Conservation (phyloP, 2,113 vertebrate genomes). For the Helogale parvula region DNA sequence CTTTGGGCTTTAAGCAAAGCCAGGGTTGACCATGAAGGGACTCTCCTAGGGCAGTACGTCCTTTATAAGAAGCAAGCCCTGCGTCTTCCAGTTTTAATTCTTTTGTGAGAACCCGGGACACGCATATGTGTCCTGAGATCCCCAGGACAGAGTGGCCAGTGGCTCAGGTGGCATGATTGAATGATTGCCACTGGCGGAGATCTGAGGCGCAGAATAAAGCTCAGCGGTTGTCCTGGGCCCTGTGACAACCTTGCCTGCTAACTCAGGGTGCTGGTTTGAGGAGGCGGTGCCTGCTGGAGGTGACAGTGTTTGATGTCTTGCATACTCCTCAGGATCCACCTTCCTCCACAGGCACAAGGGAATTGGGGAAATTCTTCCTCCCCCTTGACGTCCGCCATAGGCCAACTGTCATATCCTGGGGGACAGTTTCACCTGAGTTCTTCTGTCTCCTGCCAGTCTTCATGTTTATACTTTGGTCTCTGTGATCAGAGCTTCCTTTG, state of each 20-base stretch:
- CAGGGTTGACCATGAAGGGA: background rate
- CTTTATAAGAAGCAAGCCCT: background rate
- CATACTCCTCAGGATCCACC: fast-evolving
- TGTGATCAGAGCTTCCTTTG: background rate
- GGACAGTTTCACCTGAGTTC: background rate
- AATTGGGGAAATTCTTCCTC: too few relatives aligned
- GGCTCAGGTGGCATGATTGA: fast-evolving
- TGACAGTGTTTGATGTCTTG: background rate
- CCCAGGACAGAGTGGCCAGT: fast-evolving
- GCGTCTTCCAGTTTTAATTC: too few relatives aligned
- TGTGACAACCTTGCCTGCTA: background rate
- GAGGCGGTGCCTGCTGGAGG: background rate
- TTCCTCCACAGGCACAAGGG: background rate
- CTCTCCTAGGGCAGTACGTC: background rate
- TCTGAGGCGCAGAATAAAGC: background rate
- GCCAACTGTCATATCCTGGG: background rate
- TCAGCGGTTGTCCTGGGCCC: background rate
- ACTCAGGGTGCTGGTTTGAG: too few relatives aligned
- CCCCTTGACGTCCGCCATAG: background rate
- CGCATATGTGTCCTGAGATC: background rate
- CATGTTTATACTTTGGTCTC: background rate
- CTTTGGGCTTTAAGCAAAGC: background rate
- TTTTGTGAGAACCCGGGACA: background rate
- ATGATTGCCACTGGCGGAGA: background rate
- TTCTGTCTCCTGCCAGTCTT: background rate